phyloP scores from a whole-genome alignment of 2,113 vertebrate genomes.

The Tragelaphus scriptus region DNA sequence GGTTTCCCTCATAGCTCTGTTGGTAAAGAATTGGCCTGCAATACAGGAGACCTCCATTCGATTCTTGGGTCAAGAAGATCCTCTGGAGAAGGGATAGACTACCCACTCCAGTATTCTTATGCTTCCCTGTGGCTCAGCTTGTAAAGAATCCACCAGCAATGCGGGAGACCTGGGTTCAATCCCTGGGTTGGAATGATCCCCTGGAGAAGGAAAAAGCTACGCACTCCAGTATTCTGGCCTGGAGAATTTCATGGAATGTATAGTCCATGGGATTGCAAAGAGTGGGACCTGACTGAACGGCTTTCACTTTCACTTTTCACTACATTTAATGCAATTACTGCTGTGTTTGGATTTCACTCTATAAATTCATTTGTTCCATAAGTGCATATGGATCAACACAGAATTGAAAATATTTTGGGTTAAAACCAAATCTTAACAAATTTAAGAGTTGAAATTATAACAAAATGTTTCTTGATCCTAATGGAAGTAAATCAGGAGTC shows the following conservation, averaged over 20 bases:
- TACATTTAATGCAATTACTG: not conserved
- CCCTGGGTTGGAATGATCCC: not conserved
- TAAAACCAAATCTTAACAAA: not conserved
- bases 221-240: not conserved
- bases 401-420: not conserved
- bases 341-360: not conserved
- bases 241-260: not conserved
- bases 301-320: not conserved
- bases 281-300: not conserved
- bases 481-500: not conserved
- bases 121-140: not conserved
- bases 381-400: not conserved
- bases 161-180: not conserved
- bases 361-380: not conserved
- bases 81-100: not conserved
- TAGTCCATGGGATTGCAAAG: not conserved
- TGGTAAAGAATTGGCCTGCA: not conserved
- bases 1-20: not conserved
- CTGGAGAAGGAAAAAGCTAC: not conserved
- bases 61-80: not conserved
- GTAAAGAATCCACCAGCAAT: not conserved
- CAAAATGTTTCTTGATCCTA: not conserved
- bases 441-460: not conserved
- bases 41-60: rapidly evolving
- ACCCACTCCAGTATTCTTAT: not conserved